Evolutionary conservation across 1,140 invertebrate species (phyloP), one percentile per base, ranked within the genome.

Genomic region (Euschistus heros): DNA sequence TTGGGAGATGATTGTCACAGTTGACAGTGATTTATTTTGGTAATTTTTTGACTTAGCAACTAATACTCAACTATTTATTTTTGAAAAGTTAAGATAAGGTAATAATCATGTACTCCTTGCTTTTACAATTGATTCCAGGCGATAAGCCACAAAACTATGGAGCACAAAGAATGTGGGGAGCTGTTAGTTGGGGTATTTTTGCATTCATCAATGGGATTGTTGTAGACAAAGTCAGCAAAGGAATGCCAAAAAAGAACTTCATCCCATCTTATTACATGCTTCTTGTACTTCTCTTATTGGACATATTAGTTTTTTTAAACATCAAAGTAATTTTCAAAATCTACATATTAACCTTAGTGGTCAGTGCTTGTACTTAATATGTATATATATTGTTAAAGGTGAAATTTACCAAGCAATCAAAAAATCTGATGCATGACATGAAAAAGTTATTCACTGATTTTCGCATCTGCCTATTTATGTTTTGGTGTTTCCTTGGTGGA

Each of bases 161-260:
- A 0, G 82, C 84, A 66, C 91, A 94, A 72, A 80, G 89, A 63
- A 78, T 93, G 69, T 94, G 86, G 82, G 88, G 89, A 5, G 84
- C 89, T 0, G 78, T 91, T 0, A 89, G 89, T 0, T 91, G 86
- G 80, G 89, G 89, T 64, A 75, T 86, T 64, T 84, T 89, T 69
- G 83, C 86, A 0, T 77, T 91, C 24, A 70, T 89, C 13, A 79
- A 86, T 27, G 91, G 90, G 13, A 80, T 83, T 22, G 74, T 93
- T 0, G 84, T 92, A 26, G 90, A 93, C 71, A 66, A 22, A 17
- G 7, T 26, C 6, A 57, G 54, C n/a, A 14, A 22, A 17, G 24
- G 54, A 7, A 22, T 24, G 15, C 24, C 54, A 4, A 57, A 26
- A 1, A 57, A 22, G 5, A 26, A 57, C 15, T 57, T 24, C 14